These are phyloP conservation scores for Caerostris extrusa DNA, from an alignment of 1,140 invertebrate species.

Conservation along the genomic window DNA sequence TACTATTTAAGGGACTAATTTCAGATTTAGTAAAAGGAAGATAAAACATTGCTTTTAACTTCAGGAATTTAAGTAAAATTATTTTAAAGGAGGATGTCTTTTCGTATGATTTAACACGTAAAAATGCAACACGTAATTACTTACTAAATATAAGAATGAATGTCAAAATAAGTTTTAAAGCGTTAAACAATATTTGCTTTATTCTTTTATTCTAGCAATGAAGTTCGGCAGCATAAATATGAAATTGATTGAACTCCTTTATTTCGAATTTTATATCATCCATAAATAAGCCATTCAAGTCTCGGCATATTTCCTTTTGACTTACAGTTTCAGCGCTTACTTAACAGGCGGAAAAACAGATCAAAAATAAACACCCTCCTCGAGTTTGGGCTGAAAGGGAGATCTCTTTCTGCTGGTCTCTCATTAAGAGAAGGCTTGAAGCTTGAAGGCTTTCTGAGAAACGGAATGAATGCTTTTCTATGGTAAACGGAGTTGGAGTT, in stretches of 20 bases:
- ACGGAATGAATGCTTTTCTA: constrained; percentile 58
- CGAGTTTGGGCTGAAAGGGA: not conserved
- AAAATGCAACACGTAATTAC: too few relatives aligned
- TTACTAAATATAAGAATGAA: too few relatives aligned
- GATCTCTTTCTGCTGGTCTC: constrained; percentile 43
- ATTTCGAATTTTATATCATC: not conserved
- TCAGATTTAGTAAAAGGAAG: too few relatives aligned
- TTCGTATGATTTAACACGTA: too few relatives aligned
- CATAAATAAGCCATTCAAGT: not conserved
- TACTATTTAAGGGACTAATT: too few relatives aligned
- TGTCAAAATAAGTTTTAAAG: too few relatives aligned
- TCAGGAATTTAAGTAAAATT: too few relatives aligned
- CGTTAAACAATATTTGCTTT: too few relatives aligned
- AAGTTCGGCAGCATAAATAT: not conserved
- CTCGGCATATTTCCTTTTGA: not conserved
- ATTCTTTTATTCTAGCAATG: too few relatives aligned
- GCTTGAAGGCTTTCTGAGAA: constrained; percentile 15
- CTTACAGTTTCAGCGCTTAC: not conserved
- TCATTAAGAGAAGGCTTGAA: constrained; percentile 43
- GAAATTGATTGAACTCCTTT: not conserved
- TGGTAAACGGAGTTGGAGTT: constrained; percentile 68
- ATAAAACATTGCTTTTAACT: too few relatives aligned
- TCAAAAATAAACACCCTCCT: constrained; percentile 1
- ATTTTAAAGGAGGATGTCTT: too few relatives aligned
- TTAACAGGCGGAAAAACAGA: not conserved